A percentile compares a stretch with the other conserved stretches of the same genome.
These are phyloP conservation scores for Eremophila alpestris DNA, from an alignment of 2,797 vertebrate genomes.

Conservation along the genomic window DNA sequence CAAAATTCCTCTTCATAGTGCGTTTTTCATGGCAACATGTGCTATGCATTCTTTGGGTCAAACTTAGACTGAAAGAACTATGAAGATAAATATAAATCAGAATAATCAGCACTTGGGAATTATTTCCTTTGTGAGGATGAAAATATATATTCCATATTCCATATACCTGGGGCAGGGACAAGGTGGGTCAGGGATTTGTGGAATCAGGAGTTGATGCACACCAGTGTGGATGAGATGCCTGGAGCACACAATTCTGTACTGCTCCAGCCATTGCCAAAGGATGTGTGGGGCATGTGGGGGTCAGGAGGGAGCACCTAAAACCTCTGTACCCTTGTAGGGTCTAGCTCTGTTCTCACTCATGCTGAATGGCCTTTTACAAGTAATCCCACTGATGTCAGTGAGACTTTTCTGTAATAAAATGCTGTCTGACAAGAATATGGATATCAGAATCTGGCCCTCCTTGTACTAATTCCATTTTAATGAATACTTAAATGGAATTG, in stretches of 20 bases:
- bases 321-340: neutral
- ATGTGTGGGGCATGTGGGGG: neutral
- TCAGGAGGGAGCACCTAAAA: neutral
- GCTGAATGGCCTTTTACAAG: constrained; percentile 10
- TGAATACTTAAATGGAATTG: constrained; percentile 60
- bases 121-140: neutral
- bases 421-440: constrained; percentile 61
- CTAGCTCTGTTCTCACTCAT: neutral
- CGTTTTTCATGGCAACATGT: neutral
- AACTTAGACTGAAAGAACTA: neutral
- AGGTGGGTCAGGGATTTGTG: neutral
- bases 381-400: constrained; percentile 61
- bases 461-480: constrained; percentile 67
- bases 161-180: neutral
- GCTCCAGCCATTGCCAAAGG: neutral
- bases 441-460: constrained; percentile 59
- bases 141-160: neutral
- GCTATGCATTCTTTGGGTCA: neutral
- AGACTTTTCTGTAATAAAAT: constrained; percentile 58
- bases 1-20: neutral
- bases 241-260: neutral
- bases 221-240: neutral
- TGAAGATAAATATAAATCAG: neutral
- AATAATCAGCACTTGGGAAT: neutral
- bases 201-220: neutral